Percentiles rank a stretch among this genome's conserved stretches.
Evolutionary conservation across 2,888 invertebrate genomes (phyloP).

Genomic region (Macaria liturata): DNA sequence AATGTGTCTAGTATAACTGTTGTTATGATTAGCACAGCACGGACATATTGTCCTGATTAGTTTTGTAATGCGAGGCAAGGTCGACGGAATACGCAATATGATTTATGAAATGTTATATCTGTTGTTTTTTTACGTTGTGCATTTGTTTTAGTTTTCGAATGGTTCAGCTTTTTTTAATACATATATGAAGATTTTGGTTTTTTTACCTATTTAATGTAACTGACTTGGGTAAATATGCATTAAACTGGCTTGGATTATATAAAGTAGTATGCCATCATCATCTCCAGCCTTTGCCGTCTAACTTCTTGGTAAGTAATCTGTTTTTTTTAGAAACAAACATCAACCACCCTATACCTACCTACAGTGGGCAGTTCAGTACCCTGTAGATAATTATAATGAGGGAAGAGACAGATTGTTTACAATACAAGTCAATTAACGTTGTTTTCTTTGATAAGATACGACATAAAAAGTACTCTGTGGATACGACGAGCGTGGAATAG

Average conservation of each 20-base stretch:
- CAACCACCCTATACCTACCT: too few species aligned
- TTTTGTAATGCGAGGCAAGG: constrained; percentile 13
- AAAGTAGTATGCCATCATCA: too few species aligned
- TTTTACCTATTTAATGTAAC: too few species aligned
- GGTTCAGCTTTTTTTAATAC: too few species aligned
- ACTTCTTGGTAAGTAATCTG: not conserved
- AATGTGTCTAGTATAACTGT: not conserved
- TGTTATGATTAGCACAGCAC: constrained; percentile 14
- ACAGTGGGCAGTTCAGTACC: constrained; percentile 25
- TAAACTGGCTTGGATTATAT: too few species aligned
- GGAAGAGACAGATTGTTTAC: constrained; percentile 22
- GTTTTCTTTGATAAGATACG: constrained; percentile 11
- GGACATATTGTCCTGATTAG: constrained; percentile 7
- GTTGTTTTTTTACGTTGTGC: too few species aligned
- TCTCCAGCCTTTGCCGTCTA: too few species aligned
- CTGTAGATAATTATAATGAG: constrained; percentile 28
- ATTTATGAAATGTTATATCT: not conserved
- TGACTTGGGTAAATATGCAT: too few species aligned
- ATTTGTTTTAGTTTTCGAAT: too few species aligned
- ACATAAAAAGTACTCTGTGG: too few species aligned
- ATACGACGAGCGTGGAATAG: not conserved
- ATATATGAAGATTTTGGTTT: too few species aligned
- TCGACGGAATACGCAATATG: not conserved
- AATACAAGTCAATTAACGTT: constrained; percentile 19
- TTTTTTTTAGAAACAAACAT: too few species aligned